Evolutionary conservation across 2,113 vertebrate genomes (phyloP), one percentile per base, ranked within the genome.

Genomic region (Megaptera novaeangliae): DNA sequence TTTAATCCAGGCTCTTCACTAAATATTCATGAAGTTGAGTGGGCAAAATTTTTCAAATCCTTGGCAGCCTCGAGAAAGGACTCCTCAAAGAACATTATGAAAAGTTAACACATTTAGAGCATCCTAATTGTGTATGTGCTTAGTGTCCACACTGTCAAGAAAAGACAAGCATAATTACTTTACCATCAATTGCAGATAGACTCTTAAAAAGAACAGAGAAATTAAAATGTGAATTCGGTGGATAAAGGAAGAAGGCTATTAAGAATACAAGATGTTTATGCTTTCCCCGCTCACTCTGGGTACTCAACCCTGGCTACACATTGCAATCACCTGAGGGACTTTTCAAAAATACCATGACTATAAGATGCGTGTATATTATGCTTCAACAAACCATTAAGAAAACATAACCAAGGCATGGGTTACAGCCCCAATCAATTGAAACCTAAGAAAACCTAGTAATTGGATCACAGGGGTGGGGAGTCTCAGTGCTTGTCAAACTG

Each of bases 1-100:
- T 93, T 98, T 95, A 86, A 95, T 95, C 71, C 49, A 88, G 36
- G 85, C 83, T 94, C 84, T 96, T 93, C 85, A 55, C 15, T 86
- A 96, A 96, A 96, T 98, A 95, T 91, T 96, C 96, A 97, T 94
- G 90, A 93, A 92, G 34, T 92, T 52, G 29, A 90, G 88, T 13
- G 74, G 61, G 63, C 74, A 96, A 96, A 89, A 31, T 10, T 86
- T 91, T 88, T 95, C 61, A 97, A 94, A 68, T 74, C 41, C 55
- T 85, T 94, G 64, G 52, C 84, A 96, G 66, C 39, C 88, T 96
- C 10, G 75, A 94, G 25, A 96, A 89, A 95, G 44, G 21, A 96
- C 66, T 75, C 36, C 55, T 89, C 72, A 63, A 88, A 96, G 69
- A 97, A 66, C 82, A 88, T 80, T 86, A 68, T 71, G 72, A 95